Evolutionary conservation across 2,113 vertebrate species (phyloP).

Genomic region (Lota lota): DNA sequence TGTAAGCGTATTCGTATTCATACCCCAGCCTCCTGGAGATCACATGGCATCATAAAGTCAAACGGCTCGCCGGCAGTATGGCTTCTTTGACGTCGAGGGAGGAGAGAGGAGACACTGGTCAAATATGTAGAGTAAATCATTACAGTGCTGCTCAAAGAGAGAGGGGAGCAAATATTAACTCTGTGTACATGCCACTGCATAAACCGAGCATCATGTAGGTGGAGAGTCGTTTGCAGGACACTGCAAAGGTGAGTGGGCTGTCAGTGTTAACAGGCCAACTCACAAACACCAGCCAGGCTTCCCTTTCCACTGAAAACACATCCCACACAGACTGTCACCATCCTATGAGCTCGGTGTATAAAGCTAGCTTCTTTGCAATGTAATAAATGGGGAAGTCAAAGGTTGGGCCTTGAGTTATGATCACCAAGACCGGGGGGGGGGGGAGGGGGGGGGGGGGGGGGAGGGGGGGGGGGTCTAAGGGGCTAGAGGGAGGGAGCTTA

Average conservation of each 20-base stretch:
- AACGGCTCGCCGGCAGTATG: not conserved
- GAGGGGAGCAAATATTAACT: constrained; percentile 2
- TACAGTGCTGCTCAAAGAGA: constrained; percentile 5
- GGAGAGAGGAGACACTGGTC: constrained; percentile 12
- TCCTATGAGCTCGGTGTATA: constrained; percentile 16
- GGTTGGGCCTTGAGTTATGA: constrained; percentile 66
- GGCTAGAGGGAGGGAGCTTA: not conserved
- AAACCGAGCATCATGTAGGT: not conserved
- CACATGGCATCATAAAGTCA: too few relatives aligned
- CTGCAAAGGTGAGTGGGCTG: not conserved
- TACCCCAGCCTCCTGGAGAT: too few relatives aligned
- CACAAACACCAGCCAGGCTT: too few relatives aligned
- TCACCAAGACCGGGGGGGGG: constrained; percentile 43
- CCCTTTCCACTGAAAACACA: too few relatives aligned
- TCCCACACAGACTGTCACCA: not conserved
- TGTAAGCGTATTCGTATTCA: constrained; percentile 5
- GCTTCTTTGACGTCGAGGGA: not conserved
- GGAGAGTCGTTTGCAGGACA: not conserved
- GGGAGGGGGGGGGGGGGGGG: constrained; percentile 30
- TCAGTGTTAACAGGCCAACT: too few relatives aligned
- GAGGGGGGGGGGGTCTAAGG: constrained; percentile 25
- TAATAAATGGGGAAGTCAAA: constrained; percentile 49
- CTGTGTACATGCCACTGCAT: not conserved
- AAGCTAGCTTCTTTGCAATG: constrained; percentile 19
- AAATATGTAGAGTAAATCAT: constrained; percentile 7